Evolutionary conservation across 2,113 vertebrate species (phyloP).

Genomic region (Microcebus ravelobensis): DNA sequence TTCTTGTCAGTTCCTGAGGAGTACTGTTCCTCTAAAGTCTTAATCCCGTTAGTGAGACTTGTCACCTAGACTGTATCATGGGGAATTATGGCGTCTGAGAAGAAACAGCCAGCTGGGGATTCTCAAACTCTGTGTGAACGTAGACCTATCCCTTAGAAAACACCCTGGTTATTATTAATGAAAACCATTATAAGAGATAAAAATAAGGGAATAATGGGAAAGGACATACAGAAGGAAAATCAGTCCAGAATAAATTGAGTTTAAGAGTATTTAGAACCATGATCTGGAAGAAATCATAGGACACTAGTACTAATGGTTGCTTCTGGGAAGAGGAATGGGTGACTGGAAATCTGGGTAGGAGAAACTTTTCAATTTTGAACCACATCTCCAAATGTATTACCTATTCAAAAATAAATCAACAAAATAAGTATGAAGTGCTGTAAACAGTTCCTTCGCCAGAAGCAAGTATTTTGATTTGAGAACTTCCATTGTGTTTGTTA

Average conservation of each 20-base stretch:
- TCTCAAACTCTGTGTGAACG: not conserved
- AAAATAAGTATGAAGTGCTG: not conserved
- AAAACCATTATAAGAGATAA: not conserved
- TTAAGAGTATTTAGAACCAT: constrained; percentile 1
- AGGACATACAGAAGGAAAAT: not conserved
- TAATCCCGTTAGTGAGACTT: constrained; percentile 74
- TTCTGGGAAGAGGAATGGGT: not conserved
- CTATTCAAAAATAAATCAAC: not conserved
- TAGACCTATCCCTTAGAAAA: not conserved
- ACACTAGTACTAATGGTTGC: not conserved
- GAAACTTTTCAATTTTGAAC: not conserved
- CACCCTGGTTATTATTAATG: not conserved
- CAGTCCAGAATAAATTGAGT: not conserved
- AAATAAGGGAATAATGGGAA: not conserved
- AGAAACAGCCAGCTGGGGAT: not conserved
- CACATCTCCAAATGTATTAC: not conserved
- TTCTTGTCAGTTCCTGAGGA: constrained; percentile 80
- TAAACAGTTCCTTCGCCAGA: not conserved
- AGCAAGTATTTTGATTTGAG: not conserved
- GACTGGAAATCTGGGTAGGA: not conserved
- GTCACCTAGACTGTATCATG: not conserved
- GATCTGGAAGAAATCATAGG: constrained; percentile 3
- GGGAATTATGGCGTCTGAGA: not conserved
- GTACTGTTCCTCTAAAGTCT: constrained; percentile 77
- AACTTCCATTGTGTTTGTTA: not conserved